Conservation (phyloP, 1,140 invertebrate species). For the Plutomurus gul region DNA sequence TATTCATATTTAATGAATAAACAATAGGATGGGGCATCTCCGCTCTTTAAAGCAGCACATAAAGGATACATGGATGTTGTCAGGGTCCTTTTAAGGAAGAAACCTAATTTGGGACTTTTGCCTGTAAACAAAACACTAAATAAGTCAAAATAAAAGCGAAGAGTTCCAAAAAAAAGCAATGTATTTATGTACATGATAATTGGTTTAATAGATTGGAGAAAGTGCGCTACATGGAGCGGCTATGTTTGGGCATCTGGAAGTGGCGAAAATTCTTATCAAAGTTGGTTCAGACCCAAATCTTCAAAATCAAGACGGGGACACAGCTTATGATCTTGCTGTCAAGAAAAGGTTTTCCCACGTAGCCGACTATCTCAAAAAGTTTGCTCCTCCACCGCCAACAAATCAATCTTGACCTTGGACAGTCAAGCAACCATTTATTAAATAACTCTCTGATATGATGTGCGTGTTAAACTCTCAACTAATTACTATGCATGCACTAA, state of each 20-base stretch:
- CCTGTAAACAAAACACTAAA: slow-evolving; percentile 67
- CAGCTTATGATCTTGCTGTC: slow-evolving; percentile 58
- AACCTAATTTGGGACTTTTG: slow-evolving; percentile 76
- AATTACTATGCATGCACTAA: too few species aligned
- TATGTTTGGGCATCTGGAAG: slow-evolving; percentile 80
- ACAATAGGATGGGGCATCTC: slow-evolving; percentile 85
- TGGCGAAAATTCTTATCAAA: slow-evolving; percentile 75
- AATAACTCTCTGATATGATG: too few species aligned
- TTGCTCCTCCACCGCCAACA: neutral
- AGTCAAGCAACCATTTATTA: neutral
- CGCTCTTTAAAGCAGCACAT: slow-evolving; percentile 89
- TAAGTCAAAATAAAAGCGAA: slow-evolving; percentile 30
- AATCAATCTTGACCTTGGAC: neutral
- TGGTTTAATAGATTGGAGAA: slow-evolving; percentile 78
- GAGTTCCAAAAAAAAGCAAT: neutral
- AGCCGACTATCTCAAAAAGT: slow-evolving; percentile 38
- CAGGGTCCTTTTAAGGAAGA: slow-evolving; percentile 78
- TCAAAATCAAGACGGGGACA: slow-evolving; percentile 72
- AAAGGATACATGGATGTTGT: slow-evolving; percentile 89
- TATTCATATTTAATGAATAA: too few species aligned
- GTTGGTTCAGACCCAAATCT: slow-evolving; percentile 71
- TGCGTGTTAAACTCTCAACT: too few species aligned
- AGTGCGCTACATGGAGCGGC: slow-evolving; percentile 85
- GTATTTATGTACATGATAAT: neutral
- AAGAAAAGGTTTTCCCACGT: slow-evolving; percentile 17